These are phyloP conservation scores for Hanleya hanleyi DNA, from an alignment of 2,888 invertebrate species.

Conservation along the genomic window DNA sequence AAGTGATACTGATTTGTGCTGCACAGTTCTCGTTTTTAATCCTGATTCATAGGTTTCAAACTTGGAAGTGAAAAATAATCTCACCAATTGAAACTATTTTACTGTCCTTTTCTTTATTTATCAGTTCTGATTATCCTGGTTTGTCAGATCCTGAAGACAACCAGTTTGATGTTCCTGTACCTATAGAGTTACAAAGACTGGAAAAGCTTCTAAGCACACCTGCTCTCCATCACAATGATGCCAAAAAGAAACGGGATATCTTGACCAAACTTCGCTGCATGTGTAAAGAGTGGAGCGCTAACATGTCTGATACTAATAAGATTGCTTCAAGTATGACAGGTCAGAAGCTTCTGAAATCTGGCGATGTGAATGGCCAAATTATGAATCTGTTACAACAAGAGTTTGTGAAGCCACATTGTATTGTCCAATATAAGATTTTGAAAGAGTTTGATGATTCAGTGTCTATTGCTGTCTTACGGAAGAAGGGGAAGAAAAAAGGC, in stretches of 20 bases:
- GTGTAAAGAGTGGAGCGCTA: too few relatives aligned
- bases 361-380: neutral
- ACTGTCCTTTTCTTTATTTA: too few relatives aligned
- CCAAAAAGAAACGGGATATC: conserved; percentile 82
- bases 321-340: too few relatives aligned
- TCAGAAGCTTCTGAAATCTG: too few relatives aligned
- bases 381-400: conserved; percentile 8
- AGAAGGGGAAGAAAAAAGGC: neutral
- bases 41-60: too few relatives aligned
- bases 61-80: too few relatives aligned
- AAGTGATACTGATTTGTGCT: too few relatives aligned
- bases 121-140: too few relatives aligned
- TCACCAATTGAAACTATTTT: too few relatives aligned
- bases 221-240: conserved; percentile 83
- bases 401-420: conserved; percentile 35
- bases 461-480: neutral
- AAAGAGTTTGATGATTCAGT: neutral
- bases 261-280: too few relatives aligned
- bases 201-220: conserved; percentile 90
- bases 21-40: too few relatives aligned
- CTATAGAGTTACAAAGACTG: conserved; percentile 83
- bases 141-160: neutral
- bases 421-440: conserved; percentile 18
- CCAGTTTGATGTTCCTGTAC: conserved; percentile 74
- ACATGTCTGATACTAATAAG: too few relatives aligned